Base-by-base conservation (phyloP, 2,888 invertebrate genomes). In the Scelioninae gen. 2 region DNA sequence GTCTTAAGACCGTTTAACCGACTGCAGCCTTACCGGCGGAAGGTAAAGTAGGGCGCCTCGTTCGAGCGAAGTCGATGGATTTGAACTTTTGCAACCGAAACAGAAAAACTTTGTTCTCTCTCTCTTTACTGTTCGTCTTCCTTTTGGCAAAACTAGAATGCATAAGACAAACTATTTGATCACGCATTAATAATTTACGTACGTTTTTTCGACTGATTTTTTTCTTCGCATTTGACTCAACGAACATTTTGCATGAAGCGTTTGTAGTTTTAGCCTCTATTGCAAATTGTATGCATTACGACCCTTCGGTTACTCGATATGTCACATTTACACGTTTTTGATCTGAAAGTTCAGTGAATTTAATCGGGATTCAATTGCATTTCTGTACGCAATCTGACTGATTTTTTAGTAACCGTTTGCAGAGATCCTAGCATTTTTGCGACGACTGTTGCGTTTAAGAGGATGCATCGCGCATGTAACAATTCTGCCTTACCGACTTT, bases 1-100 rank as follows among this genome's bases (percentile, higher is more conserved):
- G 15, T 35, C 48, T 61, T 53, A 61, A 50, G 37, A 45, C 39
- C 18, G 0, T 25, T 16, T 63, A 45, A 71, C 58, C 64, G 64
- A 64, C 71, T 10, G 60, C 28, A 53, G 35, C 1, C 10, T 53
- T 60, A 65, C 57, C 57, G 22, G 22, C 63, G 39, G 39, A 45
- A 63, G 73, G 63, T 73, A 73, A 73, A 43, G 67, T 52, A 67
- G 72, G 18, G 39, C 55, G 19, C 35, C 25, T 22, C 19, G 37
- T 48, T 39, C 10, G 7, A 45, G 19, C 9, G n/a, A 25, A 35
- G 1, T 22, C 22, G 11, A 13, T 35, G 58, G 35, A 46, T 48
- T 60, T 46, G 11, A 46, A 45, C 37, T 22, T 31, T 43, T 28
- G 52, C 33, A 13, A 39, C 28, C 19, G 6, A 46, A 25, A 15